Base-by-base conservation (phyloP, 2,797 vertebrate species). In the Geotrypetes seraphini region DNA sequence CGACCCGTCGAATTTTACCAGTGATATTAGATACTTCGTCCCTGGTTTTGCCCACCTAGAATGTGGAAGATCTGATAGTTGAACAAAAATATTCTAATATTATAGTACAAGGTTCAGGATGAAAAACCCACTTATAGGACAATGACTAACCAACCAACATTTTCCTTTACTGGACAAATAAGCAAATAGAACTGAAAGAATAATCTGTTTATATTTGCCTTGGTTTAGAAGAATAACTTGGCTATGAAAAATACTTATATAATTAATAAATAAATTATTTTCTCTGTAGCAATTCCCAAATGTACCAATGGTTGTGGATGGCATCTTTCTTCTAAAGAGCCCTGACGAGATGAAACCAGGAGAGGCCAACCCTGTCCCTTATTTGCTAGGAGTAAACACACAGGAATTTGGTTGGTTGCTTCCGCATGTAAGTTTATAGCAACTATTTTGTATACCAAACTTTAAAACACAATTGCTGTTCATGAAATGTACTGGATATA, bases 321-420 rank as follows among this genome's bases (percentile, higher is more conserved):
- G 70, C 11, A 16, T 32, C 5, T 77, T 82, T 47, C 34, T 82
- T 22, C 58, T 31, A 23, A 70, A 39, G 28, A 10, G 55, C 5
- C 51, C 63, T 10, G 34, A 47, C 20, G 60, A 67, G 16, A 49
- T 71, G 22, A 0, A 75, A 37, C 22, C 43, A 12, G 53, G 39
- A 2, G 50, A 69, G n/a, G 64, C 73, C 20, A 58, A 50, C 7
- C 49, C 45, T 16, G 60, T 79, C 10, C 69, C 66, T 0, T 46
- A 39, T 22, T 62, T 76, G 32, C 60, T 61, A 23, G 73, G 73
- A 43, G 34, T 69, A 27, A 72, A 57, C 40, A 72, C 49, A 5
- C 43, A 66, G 17, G 73, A 79, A 20, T 69, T 39, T 16, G 49
- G 73, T 24, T 76, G 59, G 69, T 3, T 71, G 17, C 10, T 73